Evolutionary conservation across 2,888 invertebrate genomes (phyloP), one percentile per base, ranked within the genome.

Genomic region (Mesorhabditis sp.): DNA sequence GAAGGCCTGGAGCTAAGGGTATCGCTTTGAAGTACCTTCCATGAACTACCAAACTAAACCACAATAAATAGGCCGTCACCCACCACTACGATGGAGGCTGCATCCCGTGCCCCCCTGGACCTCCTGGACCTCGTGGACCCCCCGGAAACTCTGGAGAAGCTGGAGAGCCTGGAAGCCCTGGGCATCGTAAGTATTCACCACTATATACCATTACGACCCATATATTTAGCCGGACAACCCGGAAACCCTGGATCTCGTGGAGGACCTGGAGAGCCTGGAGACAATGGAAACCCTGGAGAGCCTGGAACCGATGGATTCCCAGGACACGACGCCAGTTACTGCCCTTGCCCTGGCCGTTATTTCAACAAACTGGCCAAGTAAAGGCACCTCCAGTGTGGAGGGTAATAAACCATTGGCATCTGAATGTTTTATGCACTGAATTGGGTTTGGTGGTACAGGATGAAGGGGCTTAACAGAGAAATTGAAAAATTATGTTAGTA

Each of bases 281-380:
- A 50, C 58, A n/a, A 10, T 50, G 58, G 58, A 50, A 50, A 10
- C 41, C 72, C 70, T 41, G 74, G 74, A 67, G 71, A 72, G 65
- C 69, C 74, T 61, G 80, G 80, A 65, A 69, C 71, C 43, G 68
- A 70, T 65, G 76, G 76, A 64, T 67, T 50, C 7, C 74, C 70
- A 42, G 76, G 76, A 70, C 67, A 67, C 28, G 76, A 76, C 62
- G 74, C 76, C 28, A 71, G 71, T 41, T 76, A 76, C 71, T 76
- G 76, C 58, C 44, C 74, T n/a, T 76, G 76, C 69, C 76, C 76
- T 50, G 67, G 69, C 63, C 71, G 76, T 50, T 50, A 50, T 50
- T 50, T 50, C 58, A 50, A 50, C 58, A 50, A 50, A 50, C 58
- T 28, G 28, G 28, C 28, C 28, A 28, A 28, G 28, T 28, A 28